These are phyloP conservation scores for Parapristionchus giblindavisi DNA, from an alignment of 2,888 invertebrate genomes.

Conservation along the genomic window DNA sequence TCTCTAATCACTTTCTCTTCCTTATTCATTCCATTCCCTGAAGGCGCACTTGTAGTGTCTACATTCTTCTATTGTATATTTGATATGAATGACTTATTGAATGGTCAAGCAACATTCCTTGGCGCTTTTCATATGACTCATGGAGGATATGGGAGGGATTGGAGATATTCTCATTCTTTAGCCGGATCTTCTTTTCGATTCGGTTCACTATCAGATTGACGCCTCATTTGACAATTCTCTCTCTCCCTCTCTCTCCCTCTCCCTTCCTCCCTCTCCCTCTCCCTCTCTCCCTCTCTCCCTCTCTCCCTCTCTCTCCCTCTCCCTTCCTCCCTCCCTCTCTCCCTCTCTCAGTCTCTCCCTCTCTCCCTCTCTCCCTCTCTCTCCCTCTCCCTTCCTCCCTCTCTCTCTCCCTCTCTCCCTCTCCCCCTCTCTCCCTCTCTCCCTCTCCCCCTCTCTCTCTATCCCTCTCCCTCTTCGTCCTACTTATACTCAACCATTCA, in stretches of 20 bases:
- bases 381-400: background rate
- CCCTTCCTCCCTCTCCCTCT: background rate
- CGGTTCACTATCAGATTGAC: too few species aligned
- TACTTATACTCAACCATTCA: conserved; percentile 3
- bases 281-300: background rate
- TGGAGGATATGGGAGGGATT: too few species aligned
- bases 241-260: background rate
- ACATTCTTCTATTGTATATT: too few species aligned
- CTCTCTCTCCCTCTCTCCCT: background rate
- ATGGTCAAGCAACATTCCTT: too few species aligned
- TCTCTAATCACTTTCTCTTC: conserved; percentile 5
- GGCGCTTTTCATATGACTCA: too few species aligned
- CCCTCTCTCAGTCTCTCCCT: conserved; percentile 14
- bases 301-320: conserved; percentile 5
- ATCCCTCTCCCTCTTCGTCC: conserved; percentile 11
- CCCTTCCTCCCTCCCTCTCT: background rate
- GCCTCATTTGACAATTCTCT: background rate
- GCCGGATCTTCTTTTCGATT: too few species aligned
- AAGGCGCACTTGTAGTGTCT: too few species aligned
- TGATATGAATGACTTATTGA: too few species aligned
- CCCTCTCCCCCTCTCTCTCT: conserved; percentile 6
- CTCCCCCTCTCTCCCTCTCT: background rate
- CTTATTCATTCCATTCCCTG: too few species aligned
- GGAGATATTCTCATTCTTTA: too few species aligned
- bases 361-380: conserved; percentile 3